Conservation (phyloP, 2,113 vertebrate genomes). For the Hydrolagus affinis region DNA sequence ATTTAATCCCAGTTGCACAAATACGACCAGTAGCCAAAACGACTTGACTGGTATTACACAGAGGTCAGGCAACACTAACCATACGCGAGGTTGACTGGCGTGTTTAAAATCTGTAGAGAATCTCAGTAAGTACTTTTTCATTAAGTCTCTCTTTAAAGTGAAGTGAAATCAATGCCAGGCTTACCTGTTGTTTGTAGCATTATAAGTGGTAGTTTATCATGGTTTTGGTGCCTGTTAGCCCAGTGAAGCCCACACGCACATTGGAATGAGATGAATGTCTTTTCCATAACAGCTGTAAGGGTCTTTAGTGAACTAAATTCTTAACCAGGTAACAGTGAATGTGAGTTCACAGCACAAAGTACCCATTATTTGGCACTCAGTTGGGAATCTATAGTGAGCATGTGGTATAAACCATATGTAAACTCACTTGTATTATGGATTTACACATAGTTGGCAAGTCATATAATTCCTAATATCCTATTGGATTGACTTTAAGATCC, state of each 20-base stretch:
- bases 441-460: no score
- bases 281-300: not conserved
- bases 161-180: constrained; percentile 7
- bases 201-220: not conserved
- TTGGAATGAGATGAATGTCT: not conserved
- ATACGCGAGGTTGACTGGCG: not conserved
- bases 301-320: not conserved
- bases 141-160: not conserved
- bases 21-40: not conserved
- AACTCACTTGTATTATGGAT: no score
- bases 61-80: not conserved
- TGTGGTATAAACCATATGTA: no score
- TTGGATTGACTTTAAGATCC: no score
- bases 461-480: no score
- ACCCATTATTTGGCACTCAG: not conserved
- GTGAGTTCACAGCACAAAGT: not conserved
- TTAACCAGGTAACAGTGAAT: not conserved
- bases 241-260: not conserved
- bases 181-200: not conserved
- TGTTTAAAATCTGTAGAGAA: not conserved
- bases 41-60: not conserved
- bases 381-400: no score
- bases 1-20: not conserved
- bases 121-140: not conserved
- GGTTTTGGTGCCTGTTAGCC: not conserved